A percentile compares a stretch with the other conserved stretches of the same genome.
Conservation (phyloP, 2,888 invertebrate species). For the Tetheella fluctuosa region DNA sequence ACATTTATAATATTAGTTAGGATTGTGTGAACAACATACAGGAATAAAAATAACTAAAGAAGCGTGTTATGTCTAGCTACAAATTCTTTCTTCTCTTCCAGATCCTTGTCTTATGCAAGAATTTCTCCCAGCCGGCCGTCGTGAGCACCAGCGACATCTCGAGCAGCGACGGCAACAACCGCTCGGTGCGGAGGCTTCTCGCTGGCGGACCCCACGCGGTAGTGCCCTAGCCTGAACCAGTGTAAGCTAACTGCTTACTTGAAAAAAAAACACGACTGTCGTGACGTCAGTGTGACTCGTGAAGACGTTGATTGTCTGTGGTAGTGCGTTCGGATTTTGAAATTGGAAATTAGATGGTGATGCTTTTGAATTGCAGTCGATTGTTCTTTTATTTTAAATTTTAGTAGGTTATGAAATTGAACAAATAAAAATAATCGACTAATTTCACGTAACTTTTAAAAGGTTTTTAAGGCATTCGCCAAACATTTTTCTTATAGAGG, state of each 20-base stretch:
- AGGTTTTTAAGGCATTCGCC: background rate
- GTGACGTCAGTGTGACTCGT: background rate
- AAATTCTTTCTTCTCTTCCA: constrained; percentile 38
- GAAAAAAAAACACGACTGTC: background rate
- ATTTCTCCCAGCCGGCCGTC: constrained; percentile 75
- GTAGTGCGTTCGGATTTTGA: background rate
- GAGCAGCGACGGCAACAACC: constrained; percentile 78
- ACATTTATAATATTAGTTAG: too few relatives aligned
- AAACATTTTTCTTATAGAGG: background rate
- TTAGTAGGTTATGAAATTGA: background rate
- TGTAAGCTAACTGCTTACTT: constrained; percentile 59
- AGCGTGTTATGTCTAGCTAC: too few relatives aligned
- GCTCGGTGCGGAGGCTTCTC: constrained; percentile 74
- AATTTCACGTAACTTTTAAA: background rate
- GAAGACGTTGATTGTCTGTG: background rate
- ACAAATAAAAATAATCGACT: background rate
- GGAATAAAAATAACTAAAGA: too few relatives aligned
- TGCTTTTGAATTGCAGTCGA: background rate
- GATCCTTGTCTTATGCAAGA: constrained; percentile 77
- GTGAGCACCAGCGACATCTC: constrained; percentile 78
- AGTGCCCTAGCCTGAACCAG: constrained; percentile 71
- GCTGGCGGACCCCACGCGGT: constrained; percentile 64
- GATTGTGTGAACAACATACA: too few relatives aligned
- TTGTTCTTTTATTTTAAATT: background rate
- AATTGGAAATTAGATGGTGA: background rate